These are phyloP conservation scores for Luperina testacea DNA, from an alignment of 2,888 invertebrate species.

Conservation along the genomic window DNA sequence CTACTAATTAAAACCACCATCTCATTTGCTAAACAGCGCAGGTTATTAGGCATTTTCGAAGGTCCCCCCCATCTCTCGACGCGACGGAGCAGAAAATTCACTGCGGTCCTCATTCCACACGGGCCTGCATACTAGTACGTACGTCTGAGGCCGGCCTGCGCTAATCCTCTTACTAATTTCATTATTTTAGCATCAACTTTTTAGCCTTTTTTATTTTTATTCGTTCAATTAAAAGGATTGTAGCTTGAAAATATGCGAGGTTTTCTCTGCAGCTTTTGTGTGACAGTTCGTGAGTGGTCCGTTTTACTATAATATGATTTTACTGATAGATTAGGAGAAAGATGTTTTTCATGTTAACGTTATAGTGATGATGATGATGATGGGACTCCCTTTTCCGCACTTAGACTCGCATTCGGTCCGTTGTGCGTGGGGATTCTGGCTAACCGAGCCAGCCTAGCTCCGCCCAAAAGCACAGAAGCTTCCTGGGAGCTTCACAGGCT, in stretches of 20 bases:
- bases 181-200: conserved; percentile 59
- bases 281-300: background rate
- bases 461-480: too few species aligned
- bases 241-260: conserved; percentile 6
- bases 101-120: conserved; percentile 82
- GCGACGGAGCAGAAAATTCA: conserved; percentile 85
- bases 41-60: conserved; percentile 73
- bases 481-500: too few species aligned
- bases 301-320: background rate
- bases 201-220: conserved; percentile 37
- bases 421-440: too few species aligned
- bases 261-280: conserved; percentile 1
- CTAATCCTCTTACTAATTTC: conserved; percentile 64
- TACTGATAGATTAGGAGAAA: background rate
- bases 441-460: too few species aligned
- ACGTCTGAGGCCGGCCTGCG: conserved; percentile 37
- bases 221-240: conserved; percentile 45
- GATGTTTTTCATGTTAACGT: background rate
- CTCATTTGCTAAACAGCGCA: conserved; percentile 63
- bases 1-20: conserved; percentile 61
- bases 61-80: conserved; percentile 79
- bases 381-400: too few species aligned
- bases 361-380: too few species aligned
- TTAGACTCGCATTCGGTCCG: too few species aligned
- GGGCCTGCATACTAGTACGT: conserved; percentile 69